Conservation (phyloP, 2,888 invertebrate genomes). For the Phasia obesa region DNA sequence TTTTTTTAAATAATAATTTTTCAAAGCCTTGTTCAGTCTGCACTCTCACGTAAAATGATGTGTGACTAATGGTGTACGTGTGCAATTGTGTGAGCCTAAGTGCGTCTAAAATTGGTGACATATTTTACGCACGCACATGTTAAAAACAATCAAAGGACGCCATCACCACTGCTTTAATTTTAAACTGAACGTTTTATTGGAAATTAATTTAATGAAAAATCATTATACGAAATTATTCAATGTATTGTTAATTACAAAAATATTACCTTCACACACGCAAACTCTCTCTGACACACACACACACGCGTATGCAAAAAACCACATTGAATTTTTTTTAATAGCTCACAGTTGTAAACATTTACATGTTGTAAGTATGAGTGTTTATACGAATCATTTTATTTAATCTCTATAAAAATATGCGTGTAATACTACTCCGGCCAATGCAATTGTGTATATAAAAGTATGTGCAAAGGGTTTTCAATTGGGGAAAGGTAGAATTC, state of each 20-base stretch:
- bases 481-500: too few relatives aligned
- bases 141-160: constrained; percentile 3
- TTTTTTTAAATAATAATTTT: background rate
- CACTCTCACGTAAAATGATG: background rate
- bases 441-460: constrained; percentile 43
- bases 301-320: too few relatives aligned
- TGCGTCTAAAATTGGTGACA: constrained; percentile 51
- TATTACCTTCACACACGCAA: constrained; percentile 15
- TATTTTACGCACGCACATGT: constrained; percentile 14
- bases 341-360: constrained; percentile 13
- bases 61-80: background rate
- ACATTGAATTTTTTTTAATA: background rate
- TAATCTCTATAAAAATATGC: constrained; percentile 59
- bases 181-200: constrained; percentile 38
- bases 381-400: constrained; percentile 48
- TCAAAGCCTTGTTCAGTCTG: background rate
- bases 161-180: constrained; percentile 5
- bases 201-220: constrained; percentile 63
- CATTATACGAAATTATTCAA: constrained; percentile 62
- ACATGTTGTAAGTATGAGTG: constrained; percentile 23
- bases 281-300: background rate
- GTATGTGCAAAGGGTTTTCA: background rate
- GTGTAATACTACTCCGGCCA: constrained; percentile 16
- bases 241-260: constrained; percentile 59
- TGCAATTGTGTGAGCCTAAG: constrained; percentile 1